Conservation (phyloP, 2,113 vertebrate species). For the Monopterus albus region DNA sequence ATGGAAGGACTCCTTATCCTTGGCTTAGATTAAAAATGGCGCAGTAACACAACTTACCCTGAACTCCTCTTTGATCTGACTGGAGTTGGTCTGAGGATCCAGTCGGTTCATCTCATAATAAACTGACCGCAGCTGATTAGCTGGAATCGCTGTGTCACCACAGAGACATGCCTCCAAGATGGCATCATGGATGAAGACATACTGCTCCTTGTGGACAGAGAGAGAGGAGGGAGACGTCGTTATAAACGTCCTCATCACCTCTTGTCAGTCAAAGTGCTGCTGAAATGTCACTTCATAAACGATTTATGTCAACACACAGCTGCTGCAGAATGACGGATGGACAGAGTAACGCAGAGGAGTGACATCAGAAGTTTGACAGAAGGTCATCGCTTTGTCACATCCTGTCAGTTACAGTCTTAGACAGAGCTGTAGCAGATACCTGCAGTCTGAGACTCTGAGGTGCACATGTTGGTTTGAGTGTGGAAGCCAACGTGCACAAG, state of each 20-base stretch:
- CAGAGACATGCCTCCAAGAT: slow-evolving; percentile 98
- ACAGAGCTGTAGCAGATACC: not conserved
- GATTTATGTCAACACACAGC: slow-evolving; percentile 44
- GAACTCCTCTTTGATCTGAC: slow-evolving; percentile 98
- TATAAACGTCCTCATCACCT: not conserved
- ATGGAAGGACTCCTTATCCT: too few relatives aligned
- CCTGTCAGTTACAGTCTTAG: slow-evolving; percentile 16
- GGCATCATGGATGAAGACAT: slow-evolving; percentile 98
- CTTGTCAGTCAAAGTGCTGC: not conserved
- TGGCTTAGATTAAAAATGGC: too few relatives aligned
- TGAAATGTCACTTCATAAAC: slow-evolving; percentile 57
- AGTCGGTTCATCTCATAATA: slow-evolving; percentile 98
- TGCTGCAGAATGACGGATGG: not conserved
- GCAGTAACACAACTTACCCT: too few relatives aligned
- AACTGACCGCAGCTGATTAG: slow-evolving; percentile 93
- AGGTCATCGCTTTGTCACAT: slow-evolving; percentile 34
- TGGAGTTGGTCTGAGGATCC: slow-evolving; percentile 98
- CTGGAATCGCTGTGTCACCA: slow-evolving; percentile 93
- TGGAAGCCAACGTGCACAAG: too few relatives aligned
- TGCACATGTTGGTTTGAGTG: too few relatives aligned
- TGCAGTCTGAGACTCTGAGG: too few relatives aligned
- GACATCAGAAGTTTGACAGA: slow-evolving; percentile 31
- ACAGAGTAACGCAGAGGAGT: not conserved
- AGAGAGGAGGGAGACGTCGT: not conserved
- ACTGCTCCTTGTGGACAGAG: slow-evolving; percentile 88